Base-by-base conservation (phyloP, 2,888 invertebrate species). In the Cremastinae sp. region DNA sequence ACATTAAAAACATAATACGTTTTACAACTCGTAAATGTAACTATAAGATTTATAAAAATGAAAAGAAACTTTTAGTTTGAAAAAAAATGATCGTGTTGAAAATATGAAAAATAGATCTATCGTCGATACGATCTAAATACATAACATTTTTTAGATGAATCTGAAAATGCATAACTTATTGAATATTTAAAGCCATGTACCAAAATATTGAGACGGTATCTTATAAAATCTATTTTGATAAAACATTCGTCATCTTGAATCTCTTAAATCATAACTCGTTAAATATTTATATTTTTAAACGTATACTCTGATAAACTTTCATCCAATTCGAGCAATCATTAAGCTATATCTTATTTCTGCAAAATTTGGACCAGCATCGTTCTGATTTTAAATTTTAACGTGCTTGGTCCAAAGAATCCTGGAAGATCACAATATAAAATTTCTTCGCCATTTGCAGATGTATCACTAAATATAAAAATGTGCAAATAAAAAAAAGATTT, bases 141-240 rank as follows among this genome's bases (percentile, higher is more conserved):
- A 62, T 53, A 73, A 75, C 59, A 69, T 61, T 69, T 76, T 76
- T 76, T 16, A 73, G 73, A 73, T 12, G 45, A 49, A 69, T 69
- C 73, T 65, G 76, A 76, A 76, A 76, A 73, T 41, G 65, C 45
- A 65, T 65, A 73, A 65, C 69, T 73, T 79, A 83, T 51, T 47
- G 65, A 68, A 66, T 79, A 78, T 85, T 61, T 85, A 85, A 85
- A 85, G 85, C 85, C 85, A 84, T 80, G 78, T 83, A 85, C 83
- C 84, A 83, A 84, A 84, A 74, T 59, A 76, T 70, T 76, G 54
- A 75, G 28, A 70, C 68, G 66, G 28, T 62, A 58, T 66, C 75
- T 72, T 78, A 78, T 72, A 78, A 72, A 76, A 79, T 74, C 66
- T 79, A 71, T 74, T n/a, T 71, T 47, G 58, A 72, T 47, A 75